Base-by-base conservation (phyloP, 2,888 invertebrate species). In the Drosophila hawaiiensis region DNA sequence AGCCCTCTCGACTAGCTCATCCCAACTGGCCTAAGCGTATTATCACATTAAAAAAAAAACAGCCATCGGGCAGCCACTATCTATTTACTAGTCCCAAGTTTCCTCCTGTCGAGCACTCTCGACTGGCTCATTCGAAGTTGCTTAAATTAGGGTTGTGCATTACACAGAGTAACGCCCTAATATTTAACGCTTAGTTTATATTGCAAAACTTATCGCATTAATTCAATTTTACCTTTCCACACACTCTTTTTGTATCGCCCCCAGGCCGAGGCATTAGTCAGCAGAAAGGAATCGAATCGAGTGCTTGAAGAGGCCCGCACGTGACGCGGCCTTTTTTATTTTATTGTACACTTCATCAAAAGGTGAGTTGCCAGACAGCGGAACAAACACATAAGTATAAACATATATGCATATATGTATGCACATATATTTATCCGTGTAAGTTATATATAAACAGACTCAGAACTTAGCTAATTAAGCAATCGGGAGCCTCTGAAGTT, bases 211-310 rank as follows among this genome's bases (percentile, higher is more conserved):
- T 59, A 69, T 73, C 68, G 68, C 76, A 81, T 71, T 88, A 68
- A 87, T 89, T 87, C 65, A 78, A 78, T 76, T 61, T 59, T 39
- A 28, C 28, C 28, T 50, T 16, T 47, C 47, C 47, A 25, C 47
- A 16, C 50, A 12, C 50, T 29, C 19, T 19, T 7, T 28, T 3
- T 68, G 43, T 25, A 16, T 25, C 25, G 25, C 16, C 25, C 16
- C 25, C 64, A 84, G 82, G 65, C 56, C 68, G 65, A 63, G 71
- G 76, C 73, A 77, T 86, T 86, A 86, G 83, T 88, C 89, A 90
- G 90, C 90, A 75, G 64, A 74, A 80, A 73, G 71, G 53, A 72
- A 72, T 67, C 41, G 41, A 49, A 56, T 39, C 6, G 6, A 55
- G 14, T 16, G 47, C 25, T 47, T 25, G 25, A 47, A 62, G 37